Percentiles rank a stretch among this genome's conserved stretches.
Conservation (phyloP, 2,797 vertebrate genomes). For the Bothrops alternatus region DNA sequence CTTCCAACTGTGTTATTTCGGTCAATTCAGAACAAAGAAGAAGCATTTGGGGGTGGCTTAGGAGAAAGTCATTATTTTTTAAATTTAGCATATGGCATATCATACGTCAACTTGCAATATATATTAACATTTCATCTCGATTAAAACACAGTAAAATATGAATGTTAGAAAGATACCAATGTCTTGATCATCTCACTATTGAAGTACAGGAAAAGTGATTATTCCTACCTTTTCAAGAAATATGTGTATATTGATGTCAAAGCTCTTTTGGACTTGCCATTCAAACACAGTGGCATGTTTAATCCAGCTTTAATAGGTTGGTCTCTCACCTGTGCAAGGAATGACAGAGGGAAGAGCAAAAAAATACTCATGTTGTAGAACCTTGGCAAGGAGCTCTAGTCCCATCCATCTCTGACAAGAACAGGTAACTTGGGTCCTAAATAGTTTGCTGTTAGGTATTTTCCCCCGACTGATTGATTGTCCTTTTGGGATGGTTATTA, state of each 20-base stretch:
- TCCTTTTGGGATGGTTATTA: conserved; percentile 69
- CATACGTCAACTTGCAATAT: background rate
- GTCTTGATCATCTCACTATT: background rate
- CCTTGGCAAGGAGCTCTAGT: background rate
- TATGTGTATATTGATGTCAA: background rate
- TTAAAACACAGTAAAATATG: background rate
- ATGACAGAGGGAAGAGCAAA: background rate
- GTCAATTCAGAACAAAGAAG: background rate
- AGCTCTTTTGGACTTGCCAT: background rate
- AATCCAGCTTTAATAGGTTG: background rate
- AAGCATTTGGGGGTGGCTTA: background rate
- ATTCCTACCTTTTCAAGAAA: background rate
- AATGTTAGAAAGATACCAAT: background rate
- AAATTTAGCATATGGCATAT: background rate
- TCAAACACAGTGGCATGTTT: background rate
- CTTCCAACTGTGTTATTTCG: background rate
- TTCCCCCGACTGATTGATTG: conserved; percentile 65
- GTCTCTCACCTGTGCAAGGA: background rate
- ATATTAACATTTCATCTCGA: background rate
- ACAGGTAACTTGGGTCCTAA: conserved; percentile 36
- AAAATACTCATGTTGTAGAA: background rate
- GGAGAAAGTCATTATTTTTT: background rate
- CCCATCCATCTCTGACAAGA: conserved; percentile 61
- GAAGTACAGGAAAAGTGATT: background rate
- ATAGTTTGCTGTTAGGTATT: conserved; percentile 43